Conservation (phyloP, 2,888 invertebrate species). For the Nomada fucata region DNA sequence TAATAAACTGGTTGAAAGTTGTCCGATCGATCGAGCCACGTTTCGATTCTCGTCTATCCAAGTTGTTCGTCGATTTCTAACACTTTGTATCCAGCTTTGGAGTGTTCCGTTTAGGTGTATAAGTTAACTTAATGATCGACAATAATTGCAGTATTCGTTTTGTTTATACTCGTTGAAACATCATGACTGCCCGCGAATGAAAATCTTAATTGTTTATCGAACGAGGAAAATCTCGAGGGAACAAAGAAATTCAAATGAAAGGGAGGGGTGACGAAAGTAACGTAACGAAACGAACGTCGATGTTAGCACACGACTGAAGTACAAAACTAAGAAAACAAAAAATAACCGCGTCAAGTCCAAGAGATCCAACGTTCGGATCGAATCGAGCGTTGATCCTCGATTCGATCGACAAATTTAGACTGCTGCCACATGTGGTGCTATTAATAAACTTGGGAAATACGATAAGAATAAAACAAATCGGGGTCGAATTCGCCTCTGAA, state of each 20-base stretch:
- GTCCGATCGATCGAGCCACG: background rate
- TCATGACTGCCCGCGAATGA: conserved; percentile 28
- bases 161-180: conserved; percentile 51
- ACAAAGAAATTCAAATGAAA: background rate
- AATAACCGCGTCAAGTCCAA: background rate
- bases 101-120: conserved; percentile 42
- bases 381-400: background rate
- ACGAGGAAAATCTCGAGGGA: background rate
- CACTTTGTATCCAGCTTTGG: conserved; percentile 5
- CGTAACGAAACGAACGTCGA: background rate
- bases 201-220: conserved; percentile 32
- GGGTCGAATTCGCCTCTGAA: too few species aligned
- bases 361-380: background rate
- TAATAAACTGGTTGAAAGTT: conserved; percentile 16
- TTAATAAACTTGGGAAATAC: background rate
- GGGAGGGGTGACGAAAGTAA: background rate
- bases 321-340: conserved; percentile 18
- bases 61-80: conserved; percentile 26
- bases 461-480: background rate
- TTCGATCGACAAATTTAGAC: background rate
- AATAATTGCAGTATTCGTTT: conserved; percentile 58
- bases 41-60: background rate
- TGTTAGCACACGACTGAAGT: conserved; percentile 26
- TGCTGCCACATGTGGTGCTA: conserved; percentile 15
- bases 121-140: conserved; percentile 46